These are phyloP conservation scores for Dermatophagoides farinae DNA, from an alignment of 1,140 invertebrate genomes.

Conservation along the genomic window DNA sequence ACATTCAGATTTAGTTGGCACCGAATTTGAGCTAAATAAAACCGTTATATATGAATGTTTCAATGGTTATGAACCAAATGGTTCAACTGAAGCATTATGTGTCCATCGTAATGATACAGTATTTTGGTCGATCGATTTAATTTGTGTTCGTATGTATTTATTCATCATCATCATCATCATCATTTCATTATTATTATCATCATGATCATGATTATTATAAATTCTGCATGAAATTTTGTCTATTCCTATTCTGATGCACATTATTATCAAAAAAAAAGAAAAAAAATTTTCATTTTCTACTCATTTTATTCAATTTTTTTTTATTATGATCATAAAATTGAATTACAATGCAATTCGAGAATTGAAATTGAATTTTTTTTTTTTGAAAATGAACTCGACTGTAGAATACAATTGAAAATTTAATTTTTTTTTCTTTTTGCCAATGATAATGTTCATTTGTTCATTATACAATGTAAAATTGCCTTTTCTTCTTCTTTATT, in stretches of 20 bases:
- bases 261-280: too few species aligned
- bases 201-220: neutral
- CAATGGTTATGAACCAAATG: conserved; percentile 62
- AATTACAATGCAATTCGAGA: too few species aligned
- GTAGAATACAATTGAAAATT: too few species aligned
- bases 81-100: conserved; percentile 60
- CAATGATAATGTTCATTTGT: too few species aligned
- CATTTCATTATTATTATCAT: too few species aligned
- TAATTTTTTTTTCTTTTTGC: too few species aligned
- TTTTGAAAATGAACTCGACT: too few species aligned
- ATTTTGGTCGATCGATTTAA: conserved; percentile 78
- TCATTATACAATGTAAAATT: too few species aligned
- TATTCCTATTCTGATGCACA: too few species aligned
- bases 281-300: neutral
- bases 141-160: conserved; percentile 60
- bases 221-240: neutral
- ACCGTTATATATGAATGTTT: conserved; percentile 76
- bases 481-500: too few species aligned
- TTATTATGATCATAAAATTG: neutral
- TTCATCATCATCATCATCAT: too few species aligned
- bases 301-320: neutral
- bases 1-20: conserved; percentile 40
- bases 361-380: too few species aligned
- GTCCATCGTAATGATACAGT: conserved; percentile 60
- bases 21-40: conserved; percentile 30